Conservation (phyloP, 2,113 vertebrate species). For the Perca fluviatilis region DNA sequence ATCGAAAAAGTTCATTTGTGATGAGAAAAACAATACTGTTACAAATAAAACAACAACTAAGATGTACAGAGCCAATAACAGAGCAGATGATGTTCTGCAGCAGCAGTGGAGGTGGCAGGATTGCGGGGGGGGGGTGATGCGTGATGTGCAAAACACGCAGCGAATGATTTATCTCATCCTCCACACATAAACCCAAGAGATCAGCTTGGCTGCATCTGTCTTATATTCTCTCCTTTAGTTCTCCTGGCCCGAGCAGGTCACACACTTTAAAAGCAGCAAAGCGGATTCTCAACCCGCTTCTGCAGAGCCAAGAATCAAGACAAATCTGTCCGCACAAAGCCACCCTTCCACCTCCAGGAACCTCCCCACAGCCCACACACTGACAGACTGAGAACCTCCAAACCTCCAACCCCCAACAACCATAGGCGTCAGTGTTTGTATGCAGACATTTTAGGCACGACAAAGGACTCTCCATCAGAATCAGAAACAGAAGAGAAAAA, state of each 20-base stretch:
- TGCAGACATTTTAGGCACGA: slow-evolving; percentile 31
- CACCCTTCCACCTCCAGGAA: slow-evolving; percentile 28
- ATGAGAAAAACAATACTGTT: too few relatives aligned
- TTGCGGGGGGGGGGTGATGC: slow-evolving; percentile 21
- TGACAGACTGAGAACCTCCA: background rate
- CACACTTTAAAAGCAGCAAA: background rate
- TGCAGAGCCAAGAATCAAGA: background rate
- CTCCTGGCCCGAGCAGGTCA: background rate
- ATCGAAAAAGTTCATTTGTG: background rate
- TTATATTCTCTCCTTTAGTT: background rate
- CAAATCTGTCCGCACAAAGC: background rate
- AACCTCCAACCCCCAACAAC: background rate
- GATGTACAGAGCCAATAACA: background rate
- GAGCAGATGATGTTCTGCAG: slow-evolving; percentile 7
- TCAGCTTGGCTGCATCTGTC: background rate
- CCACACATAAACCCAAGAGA: background rate
- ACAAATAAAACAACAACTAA: background rate
- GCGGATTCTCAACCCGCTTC: background rate
- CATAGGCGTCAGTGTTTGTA: slow-evolving; percentile 4
- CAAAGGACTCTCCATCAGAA: background rate
- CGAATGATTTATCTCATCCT: background rate
- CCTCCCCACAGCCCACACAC: slow-evolving; percentile 17
- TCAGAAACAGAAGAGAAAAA: too few relatives aligned
- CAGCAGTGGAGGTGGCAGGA: slow-evolving; percentile 16
- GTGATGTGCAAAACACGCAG: slow-evolving; percentile 31